These are phyloP conservation scores for Cantharis rufa DNA, from an alignment of 2,888 invertebrate species.

Conservation along the genomic window DNA sequence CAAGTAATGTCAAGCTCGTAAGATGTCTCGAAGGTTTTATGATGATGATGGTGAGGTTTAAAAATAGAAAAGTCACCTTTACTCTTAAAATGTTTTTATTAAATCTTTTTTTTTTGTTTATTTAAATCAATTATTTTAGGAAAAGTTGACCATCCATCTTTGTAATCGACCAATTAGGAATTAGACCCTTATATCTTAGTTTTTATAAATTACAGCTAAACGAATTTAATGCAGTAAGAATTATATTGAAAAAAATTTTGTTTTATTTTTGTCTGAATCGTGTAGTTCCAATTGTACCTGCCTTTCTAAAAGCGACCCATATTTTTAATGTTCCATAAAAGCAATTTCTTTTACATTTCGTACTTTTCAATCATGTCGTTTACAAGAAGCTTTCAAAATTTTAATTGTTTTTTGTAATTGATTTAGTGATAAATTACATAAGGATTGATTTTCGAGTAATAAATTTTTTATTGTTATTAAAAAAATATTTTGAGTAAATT, in stretches of 20 bases:
- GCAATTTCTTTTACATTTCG: conserved; percentile 32
- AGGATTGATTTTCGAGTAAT: neutral
- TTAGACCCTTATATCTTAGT: neutral
- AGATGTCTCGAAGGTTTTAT: neutral
- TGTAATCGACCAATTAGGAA: neutral
- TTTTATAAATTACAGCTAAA: neutral
- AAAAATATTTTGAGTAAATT: neutral
- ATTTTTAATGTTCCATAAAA: conserved; percentile 37
- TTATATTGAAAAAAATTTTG: conserved; percentile 27
- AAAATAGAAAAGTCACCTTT: conserved; percentile 18
- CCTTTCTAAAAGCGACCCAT: conserved; percentile 39
- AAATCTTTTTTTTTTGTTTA: neutral
- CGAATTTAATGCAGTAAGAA: neutral
- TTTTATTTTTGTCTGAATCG: conserved; percentile 38
- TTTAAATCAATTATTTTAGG: neutral
- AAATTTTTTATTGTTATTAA: neutral
- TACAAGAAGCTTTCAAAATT: neutral
- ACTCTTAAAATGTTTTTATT: conserved; percentile 12
- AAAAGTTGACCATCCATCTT: neutral
- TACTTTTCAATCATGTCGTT: conserved; percentile 9
- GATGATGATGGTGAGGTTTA: conserved; percentile 1
- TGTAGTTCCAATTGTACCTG: conserved; percentile 28
- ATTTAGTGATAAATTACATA: neutral
- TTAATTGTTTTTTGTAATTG: neutral
- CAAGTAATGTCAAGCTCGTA: neutral